These are phyloP conservation scores for Polia nebulosa DNA, from an alignment of 2,888 invertebrate genomes.

Conservation along the genomic window DNA sequence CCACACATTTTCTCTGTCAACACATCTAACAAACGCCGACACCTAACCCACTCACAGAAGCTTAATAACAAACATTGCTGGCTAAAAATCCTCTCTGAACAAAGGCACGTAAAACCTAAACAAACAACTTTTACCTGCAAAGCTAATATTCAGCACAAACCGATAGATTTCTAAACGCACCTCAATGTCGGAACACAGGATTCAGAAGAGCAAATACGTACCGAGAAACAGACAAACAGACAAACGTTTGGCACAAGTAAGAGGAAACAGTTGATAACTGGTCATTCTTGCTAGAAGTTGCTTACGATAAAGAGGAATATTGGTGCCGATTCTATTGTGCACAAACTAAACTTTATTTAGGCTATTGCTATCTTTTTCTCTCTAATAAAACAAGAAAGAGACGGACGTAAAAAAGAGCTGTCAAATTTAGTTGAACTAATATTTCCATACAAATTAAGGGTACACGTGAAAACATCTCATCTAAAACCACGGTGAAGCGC, in stretches of 20 bases:
- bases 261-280: background rate
- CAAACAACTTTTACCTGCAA: conserved; percentile 66
- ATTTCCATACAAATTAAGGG: too few relatives aligned
- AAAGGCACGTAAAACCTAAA: conserved; percentile 47
- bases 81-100: conserved; percentile 46
- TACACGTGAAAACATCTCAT: too few relatives aligned
- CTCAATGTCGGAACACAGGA: conserved; percentile 72
- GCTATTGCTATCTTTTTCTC: too few relatives aligned
- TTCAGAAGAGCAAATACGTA: conserved; percentile 72
- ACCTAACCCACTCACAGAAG: conserved; percentile 43
- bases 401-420: too few relatives aligned
- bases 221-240: conserved; percentile 53
- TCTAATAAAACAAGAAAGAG: too few relatives aligned
- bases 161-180: conserved; percentile 78
- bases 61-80: conserved; percentile 35
- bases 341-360: too few relatives aligned
- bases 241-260: conserved; percentile 38
- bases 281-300: background rate
- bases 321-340: too few relatives aligned
- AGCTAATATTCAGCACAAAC: conserved; percentile 66
- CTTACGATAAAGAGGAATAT: too few relatives aligned
- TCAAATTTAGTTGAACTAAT: too few relatives aligned
- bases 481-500: too few relatives aligned
- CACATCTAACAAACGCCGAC: conserved; percentile 31
- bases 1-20: background rate